A percentile compares a stretch with the other conserved stretches of the same genome.
These are phyloP conservation scores for Phocides pigmalion DNA, from an alignment of 1,140 invertebrate genomes.

Conservation along the genomic window DNA sequence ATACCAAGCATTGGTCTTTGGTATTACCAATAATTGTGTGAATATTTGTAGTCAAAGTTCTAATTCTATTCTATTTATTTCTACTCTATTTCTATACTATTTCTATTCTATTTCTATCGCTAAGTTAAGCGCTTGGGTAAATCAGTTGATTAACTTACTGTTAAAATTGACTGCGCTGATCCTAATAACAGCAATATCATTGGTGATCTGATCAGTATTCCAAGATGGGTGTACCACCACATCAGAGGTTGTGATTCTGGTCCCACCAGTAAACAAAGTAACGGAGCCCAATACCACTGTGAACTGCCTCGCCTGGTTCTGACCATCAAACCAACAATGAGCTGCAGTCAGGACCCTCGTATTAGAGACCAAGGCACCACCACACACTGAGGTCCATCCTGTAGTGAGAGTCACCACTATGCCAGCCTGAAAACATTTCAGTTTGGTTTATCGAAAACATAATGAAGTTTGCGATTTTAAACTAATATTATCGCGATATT, in stretches of 20 bases:
- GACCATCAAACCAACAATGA: slow-evolving; percentile 81
- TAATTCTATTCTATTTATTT: no score
- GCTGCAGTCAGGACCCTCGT: slow-evolving; percentile 84
- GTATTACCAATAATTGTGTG: no score
- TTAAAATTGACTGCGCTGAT: slow-evolving; percentile 61
- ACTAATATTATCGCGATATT: no score
- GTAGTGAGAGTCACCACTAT: slow-evolving; percentile 53
- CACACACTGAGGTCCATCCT: slow-evolving; percentile 72
- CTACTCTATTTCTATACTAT: no score
- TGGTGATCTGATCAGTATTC: slow-evolving; percentile 64
- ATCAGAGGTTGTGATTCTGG: slow-evolving; percentile 54
- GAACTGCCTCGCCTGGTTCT: slow-evolving; percentile 54
- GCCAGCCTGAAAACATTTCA: slow-evolving; percentile 48
- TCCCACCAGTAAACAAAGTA: slow-evolving; percentile 65
- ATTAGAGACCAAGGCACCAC: slow-evolving; percentile 82
- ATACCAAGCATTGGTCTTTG: no score
- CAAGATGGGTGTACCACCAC: slow-evolving; percentile 75
- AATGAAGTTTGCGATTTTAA: no score
- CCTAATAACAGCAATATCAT: slow-evolving; percentile 83
- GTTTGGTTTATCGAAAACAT: no score
- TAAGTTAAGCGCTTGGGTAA: no score
- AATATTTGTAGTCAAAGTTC: no score
- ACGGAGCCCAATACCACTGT: slow-evolving; percentile 64
- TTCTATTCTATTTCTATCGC: no score
- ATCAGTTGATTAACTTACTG: slow-evolving; percentile 51